Evolutionary conservation across 2,797 vertebrate genomes (phyloP), one percentile per base, ranked within the genome.

Genomic region (Scolopax bukidnonensis): DNA sequence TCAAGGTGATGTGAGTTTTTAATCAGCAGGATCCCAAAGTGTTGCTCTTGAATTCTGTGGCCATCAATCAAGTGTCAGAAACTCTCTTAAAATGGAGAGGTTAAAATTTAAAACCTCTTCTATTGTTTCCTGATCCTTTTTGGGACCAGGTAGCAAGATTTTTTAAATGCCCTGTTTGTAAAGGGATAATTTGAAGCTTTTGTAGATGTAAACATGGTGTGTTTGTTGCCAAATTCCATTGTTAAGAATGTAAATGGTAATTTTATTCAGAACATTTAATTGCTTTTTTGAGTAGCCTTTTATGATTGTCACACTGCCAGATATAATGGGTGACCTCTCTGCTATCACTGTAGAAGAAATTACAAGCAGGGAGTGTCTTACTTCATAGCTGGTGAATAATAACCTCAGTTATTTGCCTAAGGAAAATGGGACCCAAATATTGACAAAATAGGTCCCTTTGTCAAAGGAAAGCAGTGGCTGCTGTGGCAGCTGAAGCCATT

Each of bases 1-100:
- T 89, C 50, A 81, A 89, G 90, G 71, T 86, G 64, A 75, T 61
- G 30, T n/a, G 40, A 84, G 68, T 60, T 92, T 94, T 94, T 86
- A 87, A 89, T 84, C 54, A 91, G 30, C 87, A 92, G 64, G 12
- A 24, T 94, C 27, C 51, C 17, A 71, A 68, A 81, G 27, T 78
- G 38, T 68, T 80, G 65, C 17, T 94, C 30, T 71, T 73, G 71
- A 78, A 56, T 86, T 92, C 57, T 69, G 20, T 51, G 50, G 19
- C 47, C 24, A 63, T 83, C 60, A 89, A 53, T 54, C 0, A 4
- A 71, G 19, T 71, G 65, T 54, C 57, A 94, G 67, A 77, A 87
- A 75, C 32, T 65, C 54, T 60, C 70, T 89, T 77, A 85, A 89
- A 87, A 83, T 40, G 3, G 54, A 59, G n/a, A 91, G 9, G 18